These are phyloP conservation scores for Eupleurogrammus muticus DNA, from an alignment of 2,797 vertebrate species.

Conservation along the genomic window DNA sequence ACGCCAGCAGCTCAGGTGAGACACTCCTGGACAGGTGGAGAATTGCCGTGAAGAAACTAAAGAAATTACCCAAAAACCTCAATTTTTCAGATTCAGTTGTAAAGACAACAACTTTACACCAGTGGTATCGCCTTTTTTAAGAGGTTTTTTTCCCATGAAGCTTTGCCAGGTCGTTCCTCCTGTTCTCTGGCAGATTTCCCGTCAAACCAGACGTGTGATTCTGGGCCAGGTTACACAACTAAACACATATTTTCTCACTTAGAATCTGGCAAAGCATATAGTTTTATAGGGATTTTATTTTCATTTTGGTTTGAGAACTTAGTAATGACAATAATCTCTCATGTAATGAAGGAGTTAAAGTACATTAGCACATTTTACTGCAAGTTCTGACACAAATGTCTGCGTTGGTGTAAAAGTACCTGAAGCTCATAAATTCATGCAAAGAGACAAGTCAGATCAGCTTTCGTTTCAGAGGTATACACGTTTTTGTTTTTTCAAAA, in stretches of 20 bases:
- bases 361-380: no score
- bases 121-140: neutral
- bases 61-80: neutral
- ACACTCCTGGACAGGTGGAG: neutral
- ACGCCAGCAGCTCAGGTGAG: slow-evolving; percentile 71
- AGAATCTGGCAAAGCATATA: neutral
- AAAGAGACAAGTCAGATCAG: no score
- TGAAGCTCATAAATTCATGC: no score
- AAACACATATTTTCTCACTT: neutral
- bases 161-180: neutral
- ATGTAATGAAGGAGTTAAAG: neutral
- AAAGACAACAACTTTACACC: neutral
- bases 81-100: no score
- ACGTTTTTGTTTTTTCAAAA: no score
- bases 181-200: neutral
- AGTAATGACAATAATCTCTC: neutral
- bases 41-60: neutral
- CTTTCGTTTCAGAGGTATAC: no score
- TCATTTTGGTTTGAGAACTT: neutral
- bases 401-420: no score
- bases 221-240: neutral
- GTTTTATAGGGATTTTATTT: neutral
- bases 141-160: neutral
- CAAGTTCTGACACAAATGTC: no score
- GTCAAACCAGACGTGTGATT: neutral